Evolutionary conservation across 1,140 invertebrate genomes (phyloP).

Genomic region (Diprion similis): DNA sequence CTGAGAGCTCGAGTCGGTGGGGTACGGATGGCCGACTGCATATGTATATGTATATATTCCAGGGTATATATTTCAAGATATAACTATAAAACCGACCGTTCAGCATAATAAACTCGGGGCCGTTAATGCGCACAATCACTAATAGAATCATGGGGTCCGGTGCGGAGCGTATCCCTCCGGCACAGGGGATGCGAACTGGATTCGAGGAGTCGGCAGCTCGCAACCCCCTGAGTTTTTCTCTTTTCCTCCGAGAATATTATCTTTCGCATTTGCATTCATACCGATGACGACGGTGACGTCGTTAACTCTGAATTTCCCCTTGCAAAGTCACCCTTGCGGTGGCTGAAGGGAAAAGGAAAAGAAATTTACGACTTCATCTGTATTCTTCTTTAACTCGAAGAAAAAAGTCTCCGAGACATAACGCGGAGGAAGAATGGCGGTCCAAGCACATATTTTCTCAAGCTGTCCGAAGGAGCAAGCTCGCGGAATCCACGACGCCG

Average conservation of each 20-base stretch:
- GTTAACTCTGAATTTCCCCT: too few species aligned
- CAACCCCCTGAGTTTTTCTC: slow-evolving; percentile 10
- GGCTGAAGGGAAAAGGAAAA: too few species aligned
- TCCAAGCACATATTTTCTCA: too few species aligned
- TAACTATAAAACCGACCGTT: slow-evolving; percentile 51
- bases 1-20: too few species aligned
- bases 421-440: too few species aligned
- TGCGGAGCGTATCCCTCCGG: slow-evolving; percentile 15
- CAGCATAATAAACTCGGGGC: slow-evolving; percentile 51
- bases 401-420: too few species aligned
- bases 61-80: slow-evolving; percentile 34
- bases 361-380: too few species aligned
- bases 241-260: not conserved
- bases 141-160: slow-evolving; percentile 52
- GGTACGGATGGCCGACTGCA: too few species aligned
- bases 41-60: slow-evolving; percentile 24
- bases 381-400: too few species aligned
- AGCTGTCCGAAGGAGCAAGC: too few species aligned
- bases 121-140: slow-evolving; percentile 51
- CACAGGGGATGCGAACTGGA: not conserved
- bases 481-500: too few species aligned
- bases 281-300: not conserved
- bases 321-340: too few species aligned
- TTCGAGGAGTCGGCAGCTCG: slow-evolving; percentile 3
- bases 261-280: not conserved